Evolutionary conservation across 2,113 vertebrate species (phyloP).

Genomic region (Panthera uncia): DNA sequence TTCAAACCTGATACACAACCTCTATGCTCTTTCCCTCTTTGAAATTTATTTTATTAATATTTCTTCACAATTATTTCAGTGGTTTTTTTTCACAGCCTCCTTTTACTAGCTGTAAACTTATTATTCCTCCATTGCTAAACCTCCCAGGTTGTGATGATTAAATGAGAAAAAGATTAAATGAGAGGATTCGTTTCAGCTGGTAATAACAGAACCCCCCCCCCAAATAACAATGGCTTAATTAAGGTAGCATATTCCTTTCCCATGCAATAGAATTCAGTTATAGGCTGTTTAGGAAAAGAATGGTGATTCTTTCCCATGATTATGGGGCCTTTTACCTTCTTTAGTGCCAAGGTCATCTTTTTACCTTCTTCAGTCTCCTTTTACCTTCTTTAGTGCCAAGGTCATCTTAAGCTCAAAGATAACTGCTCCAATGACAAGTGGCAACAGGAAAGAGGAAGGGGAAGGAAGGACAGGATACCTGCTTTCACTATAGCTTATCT

Average conservation of each 20-base stretch:
- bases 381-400: not conserved
- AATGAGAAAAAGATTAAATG: not conserved
- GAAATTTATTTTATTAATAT: not conserved
- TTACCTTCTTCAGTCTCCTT: not conserved
- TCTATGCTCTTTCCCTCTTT: not conserved
- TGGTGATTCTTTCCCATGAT: not conserved
- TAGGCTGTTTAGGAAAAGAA: not conserved
- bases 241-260: not conserved
- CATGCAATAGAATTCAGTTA: not conserved
- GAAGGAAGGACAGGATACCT: not conserved
- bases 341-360: too few species aligned
- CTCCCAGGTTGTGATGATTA: not conserved
- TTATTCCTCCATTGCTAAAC: not conserved
- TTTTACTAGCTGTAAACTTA: not conserved
- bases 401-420: not conserved
- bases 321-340: too few species aligned
- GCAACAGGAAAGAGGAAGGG: not conserved
- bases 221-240: not conserved
- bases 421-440: not conserved
- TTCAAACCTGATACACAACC: not conserved
- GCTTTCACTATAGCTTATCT: not conserved
- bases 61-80: not conserved
- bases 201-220: not conserved
- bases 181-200: not conserved
- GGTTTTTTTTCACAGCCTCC: not conserved